Conservation (phyloP, 1,140 invertebrate species). For the Micrasema longulum region DNA sequence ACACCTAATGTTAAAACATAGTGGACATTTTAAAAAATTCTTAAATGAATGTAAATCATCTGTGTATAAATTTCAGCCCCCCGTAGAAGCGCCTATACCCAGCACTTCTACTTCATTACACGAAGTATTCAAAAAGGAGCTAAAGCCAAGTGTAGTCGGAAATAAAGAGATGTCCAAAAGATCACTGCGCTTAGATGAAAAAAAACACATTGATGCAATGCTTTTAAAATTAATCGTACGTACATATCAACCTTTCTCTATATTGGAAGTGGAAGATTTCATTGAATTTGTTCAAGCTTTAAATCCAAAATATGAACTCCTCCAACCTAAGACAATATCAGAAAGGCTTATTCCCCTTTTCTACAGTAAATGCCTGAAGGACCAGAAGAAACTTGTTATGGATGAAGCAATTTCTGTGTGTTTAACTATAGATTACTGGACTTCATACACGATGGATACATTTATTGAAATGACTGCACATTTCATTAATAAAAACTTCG, state of each 20-base stretch:
- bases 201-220: no score
- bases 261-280: neutral
- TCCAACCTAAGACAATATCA: neutral
- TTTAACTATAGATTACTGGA: neutral
- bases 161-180: no score
- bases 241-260: neutral
- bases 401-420: neutral
- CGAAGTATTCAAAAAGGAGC: no score
- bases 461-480: neutral
- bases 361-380: neutral
- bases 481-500: neutral
- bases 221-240: no score
- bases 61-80: no score
- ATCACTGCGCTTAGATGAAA: no score
- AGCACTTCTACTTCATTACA: no score
- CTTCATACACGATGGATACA: neutral
- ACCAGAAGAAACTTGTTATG: neutral
- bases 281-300: neutral
- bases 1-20: no score
- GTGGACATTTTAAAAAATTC: no score
- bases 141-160: no score
- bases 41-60: no score
- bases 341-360: neutral
- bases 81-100: no score
- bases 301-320: neutral